Base-by-base conservation (phyloP, 2,888 invertebrate species). In the Cordilura impudica region DNA sequence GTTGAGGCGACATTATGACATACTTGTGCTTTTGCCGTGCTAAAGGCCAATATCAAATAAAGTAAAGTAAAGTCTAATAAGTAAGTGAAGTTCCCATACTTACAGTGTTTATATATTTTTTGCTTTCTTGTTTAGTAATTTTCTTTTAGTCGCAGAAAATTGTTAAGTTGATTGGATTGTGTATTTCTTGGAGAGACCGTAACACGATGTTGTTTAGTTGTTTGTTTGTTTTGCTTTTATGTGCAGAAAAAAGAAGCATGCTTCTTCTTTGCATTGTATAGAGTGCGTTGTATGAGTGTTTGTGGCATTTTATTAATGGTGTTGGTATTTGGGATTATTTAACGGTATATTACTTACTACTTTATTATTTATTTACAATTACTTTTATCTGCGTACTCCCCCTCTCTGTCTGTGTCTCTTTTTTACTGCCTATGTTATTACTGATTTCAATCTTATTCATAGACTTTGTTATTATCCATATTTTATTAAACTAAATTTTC, bases 261-360 rank as follows among this genome's bases (percentile, higher is more conserved):
- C 23, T 31, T 39, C 39, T 10, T 21, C 31, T 31, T 54, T 31
- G 49, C 14, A 31, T 51, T 21, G 18, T 1, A 18, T 47, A 2
- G 7, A n/a, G 49, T 14, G 8, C 4, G n/a, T 29, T 45, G 39
- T 56, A 54, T 69, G 72, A 69, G 58, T 72, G 63, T 66, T 71
- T 60, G 71, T 69, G 81, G 82, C 73, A 79, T 83, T 86, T 87
- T 87, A 85, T 87, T 86, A 87, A 87, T 87, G 86, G 84, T 87
- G 85, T 85, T 87, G 85, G 86, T 84, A 86, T 84, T 85, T 85
- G 78, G 84, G 85, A 86, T 87, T 87, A 87, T 86, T 87, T 87
- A 87, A 86, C 85, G 86, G 85, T 86, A 83, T 85, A 86, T 86
- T 86, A 86, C 31, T 12, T 8, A 10, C 83, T 87, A 85, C 84